Evolutionary conservation across 2,888 invertebrate genomes (phyloP).

Genomic region (Cylloceria caligata): DNA sequence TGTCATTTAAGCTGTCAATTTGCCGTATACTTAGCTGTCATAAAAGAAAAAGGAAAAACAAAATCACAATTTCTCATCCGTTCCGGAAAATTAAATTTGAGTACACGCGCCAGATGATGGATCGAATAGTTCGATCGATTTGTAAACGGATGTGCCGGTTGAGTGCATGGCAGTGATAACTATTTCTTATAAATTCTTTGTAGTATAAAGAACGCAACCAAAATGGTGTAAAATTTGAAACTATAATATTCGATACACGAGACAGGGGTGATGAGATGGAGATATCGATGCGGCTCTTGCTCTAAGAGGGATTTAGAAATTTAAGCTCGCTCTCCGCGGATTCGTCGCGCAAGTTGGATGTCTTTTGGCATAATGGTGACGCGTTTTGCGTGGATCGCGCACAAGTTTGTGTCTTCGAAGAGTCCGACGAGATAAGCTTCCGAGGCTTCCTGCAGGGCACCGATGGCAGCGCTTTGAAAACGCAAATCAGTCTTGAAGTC

Average conservation of each 20-base stretch:
- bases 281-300: slow-evolving; percentile 50
- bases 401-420: slow-evolving; percentile 99
- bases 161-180: slow-evolving; percentile 78
- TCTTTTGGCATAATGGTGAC: slow-evolving; percentile 99
- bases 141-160: slow-evolving; percentile 62
- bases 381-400: slow-evolving; percentile 98
- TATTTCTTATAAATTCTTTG: slow-evolving; percentile 71
- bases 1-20: not conserved
- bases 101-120: slow-evolving; percentile 2
- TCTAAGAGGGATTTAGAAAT: slow-evolving; percentile 45
- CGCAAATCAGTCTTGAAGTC: slow-evolving; percentile 98
- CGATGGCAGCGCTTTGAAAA: slow-evolving; percentile 98
- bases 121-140: slow-evolving; percentile 21
- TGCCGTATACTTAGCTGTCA: not conserved
- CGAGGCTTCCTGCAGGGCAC: slow-evolving; percentile 95
- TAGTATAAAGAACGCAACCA: slow-evolving; percentile 72
- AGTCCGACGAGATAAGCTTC: slow-evolving; percentile 97
- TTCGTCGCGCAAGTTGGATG: slow-evolving; percentile 97
- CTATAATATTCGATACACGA: slow-evolving; percentile 71
- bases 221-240: slow-evolving; percentile 66
- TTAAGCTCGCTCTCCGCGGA: slow-evolving; percentile 98
- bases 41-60: not conserved
- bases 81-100: slow-evolving; percentile 21
- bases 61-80: not conserved
- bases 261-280: slow-evolving; percentile 71